Evolutionary conservation across 2,888 invertebrate genomes (phyloP), one percentile per base, ranked within the genome.

Genomic region (Cryptocheilus praepositus): DNA sequence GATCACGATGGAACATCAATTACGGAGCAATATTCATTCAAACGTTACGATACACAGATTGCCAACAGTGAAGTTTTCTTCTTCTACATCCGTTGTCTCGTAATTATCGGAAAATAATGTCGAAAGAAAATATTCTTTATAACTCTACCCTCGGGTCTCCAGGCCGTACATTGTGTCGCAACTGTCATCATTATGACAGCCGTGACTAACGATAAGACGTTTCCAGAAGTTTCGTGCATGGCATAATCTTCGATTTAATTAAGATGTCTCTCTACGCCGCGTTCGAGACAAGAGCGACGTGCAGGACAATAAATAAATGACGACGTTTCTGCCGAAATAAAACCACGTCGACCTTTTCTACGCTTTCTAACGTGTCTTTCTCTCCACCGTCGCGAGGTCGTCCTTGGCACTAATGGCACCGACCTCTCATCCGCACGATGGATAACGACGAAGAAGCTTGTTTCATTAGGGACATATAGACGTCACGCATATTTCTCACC

Each of bases 161-260:
- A 25, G 25, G 36, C 36, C 36, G 36, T 4, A 36, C 36, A 7
- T 36, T 7, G 36, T 11, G 36, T 36, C 4, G 11, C 8, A 36
- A 8, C 11, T 36, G 36, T 36, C 36, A 36, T 7, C 36, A 11
- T 36, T 36, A 7, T 7, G 28, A 28, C 28, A 28, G n/a, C 28
- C 28, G 4, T 28, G 28, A 28, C 7, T n/a, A 44, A 21, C 11
- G 43, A 45, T 25, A 51, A 25, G 61, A 7, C 36, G 36, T 11
- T 36, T 58, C 63, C 25, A 44, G 43, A 19, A 5, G 16, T 44
- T 19, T 19, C 16, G 22, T n/a, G n/a, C 3, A 21, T 21, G 52
- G 58, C 59, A 62, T 63, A 70, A 67, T 70, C 66, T 63, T 63
- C 59, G 46, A 70, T 66, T 70, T 61, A 46, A 70, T 70, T 49